Base-by-base conservation (phyloP, 2,888 invertebrate species). In the Eupithecia vulgata region DNA sequence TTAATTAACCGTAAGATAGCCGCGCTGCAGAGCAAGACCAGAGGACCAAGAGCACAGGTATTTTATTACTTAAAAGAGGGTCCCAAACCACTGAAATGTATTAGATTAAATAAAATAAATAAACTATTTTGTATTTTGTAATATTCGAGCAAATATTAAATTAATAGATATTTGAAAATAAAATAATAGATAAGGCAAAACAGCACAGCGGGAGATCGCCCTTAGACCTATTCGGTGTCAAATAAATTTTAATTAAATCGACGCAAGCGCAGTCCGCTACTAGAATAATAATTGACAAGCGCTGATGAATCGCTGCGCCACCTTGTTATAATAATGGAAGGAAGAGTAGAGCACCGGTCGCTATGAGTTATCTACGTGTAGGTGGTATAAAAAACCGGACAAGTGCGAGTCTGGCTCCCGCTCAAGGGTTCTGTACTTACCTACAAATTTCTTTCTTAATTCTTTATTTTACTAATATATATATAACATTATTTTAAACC, bases 241-340 rank as follows among this genome's bases (percentile, higher is more conserved):
- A 90, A 94, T 94, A 93, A 93, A 94, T 94, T 94, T 87, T 93
- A 94, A 94, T 93, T 93, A 93, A 91, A 91, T 83, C 81, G 74
- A 68, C 85, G 87, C 37, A 89, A 88, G 89, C 84, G 84, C 85
- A 83, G 81, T 85, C 85, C 85, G 88, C 90, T 88, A 85, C 84
- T 76, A 76, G 73, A 77, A 77, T 92, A 78, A 78, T 93, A 94
- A 94, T 94, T 94, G 94, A 94, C 94, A 93, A 88, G 84, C 81
- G 81, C 85, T 94, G 94, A 94, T 94, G 91, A 94, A 94, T 94
- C 90, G 91, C 84, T 86, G 83, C 80, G 82, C 87, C 87, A 85
- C 89, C 93, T 94, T 92, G 94, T 94, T 94, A 93, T 88, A 88
- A 87, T 87, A 87, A 48, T 64, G 45, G 68, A 4, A 68, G 71